phyloP scores from a whole-genome alignment of 2,888 invertebrate genomes.

The Steinernema hermaphroditum region DNA sequence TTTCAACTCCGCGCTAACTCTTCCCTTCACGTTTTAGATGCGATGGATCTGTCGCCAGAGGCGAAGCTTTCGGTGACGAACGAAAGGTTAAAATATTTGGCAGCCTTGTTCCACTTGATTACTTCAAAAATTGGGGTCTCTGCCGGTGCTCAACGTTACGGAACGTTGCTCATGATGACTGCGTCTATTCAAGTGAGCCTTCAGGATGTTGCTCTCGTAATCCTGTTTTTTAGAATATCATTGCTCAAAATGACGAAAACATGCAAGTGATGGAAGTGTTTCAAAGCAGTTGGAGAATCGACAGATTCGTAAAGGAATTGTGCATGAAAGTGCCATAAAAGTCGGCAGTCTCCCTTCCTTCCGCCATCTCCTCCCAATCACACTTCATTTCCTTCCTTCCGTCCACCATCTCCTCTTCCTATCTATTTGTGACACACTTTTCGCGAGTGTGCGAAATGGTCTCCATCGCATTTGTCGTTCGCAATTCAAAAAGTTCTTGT shows the following conservation, averaged over 20 bases:
- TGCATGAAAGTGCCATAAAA: constrained; percentile 35
- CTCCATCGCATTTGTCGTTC: constrained; percentile 27
- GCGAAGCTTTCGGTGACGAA: constrained; percentile 57
- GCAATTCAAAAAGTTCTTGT: constrained; percentile 14
- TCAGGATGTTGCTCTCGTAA: neutral
- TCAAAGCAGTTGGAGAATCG: constrained; percentile 54
- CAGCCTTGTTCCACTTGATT: constrained; percentile 60
- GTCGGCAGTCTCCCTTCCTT: neutral
- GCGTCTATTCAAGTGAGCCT: constrained; percentile 48
- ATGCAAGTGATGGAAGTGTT: constrained; percentile 66
- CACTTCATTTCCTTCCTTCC: neutral
- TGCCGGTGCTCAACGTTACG: constrained; percentile 49
- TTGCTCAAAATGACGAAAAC: constrained; percentile 65
- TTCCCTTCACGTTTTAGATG: constrained; percentile 49
- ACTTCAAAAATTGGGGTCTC: constrained; percentile 38
- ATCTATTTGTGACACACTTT: constrained; percentile 3
- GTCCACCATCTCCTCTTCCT: neutral
- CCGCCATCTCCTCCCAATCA: neutral
- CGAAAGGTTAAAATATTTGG: constrained; percentile 63
- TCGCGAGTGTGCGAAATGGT: neutral
- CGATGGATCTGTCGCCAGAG: constrained; percentile 56
- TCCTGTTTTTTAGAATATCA: constrained; percentile 63
- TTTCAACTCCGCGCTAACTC: neutral
- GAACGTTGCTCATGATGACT: constrained; percentile 49
- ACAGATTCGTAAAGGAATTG: constrained; percentile 52